A percentile compares a stretch with the other conserved stretches of the same genome.
phyloP scores from a whole-genome alignment of 2,888 invertebrate genomes.

The Nebria brevicollis region DNA sequence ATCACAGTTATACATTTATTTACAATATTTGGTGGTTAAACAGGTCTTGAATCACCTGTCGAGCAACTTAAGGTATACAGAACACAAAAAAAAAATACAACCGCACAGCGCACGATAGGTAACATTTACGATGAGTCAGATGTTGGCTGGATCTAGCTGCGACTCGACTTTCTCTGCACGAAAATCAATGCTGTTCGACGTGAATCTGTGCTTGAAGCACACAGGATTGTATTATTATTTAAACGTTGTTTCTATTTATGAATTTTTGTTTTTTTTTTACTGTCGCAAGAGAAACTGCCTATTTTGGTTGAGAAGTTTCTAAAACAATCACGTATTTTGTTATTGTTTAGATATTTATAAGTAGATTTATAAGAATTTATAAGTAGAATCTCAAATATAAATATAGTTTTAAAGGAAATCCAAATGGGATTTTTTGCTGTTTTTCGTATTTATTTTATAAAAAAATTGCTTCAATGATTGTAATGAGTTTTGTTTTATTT shows the following conservation, averaged over 20 bases:
- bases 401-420: too few relatives aligned
- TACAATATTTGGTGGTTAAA: neutral
- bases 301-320: too few relatives aligned
- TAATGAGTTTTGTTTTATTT: neutral
- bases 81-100: neutral
- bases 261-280: too few relatives aligned
- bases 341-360: too few relatives aligned
- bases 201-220: neutral
- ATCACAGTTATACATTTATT: slow-evolving; percentile 7
- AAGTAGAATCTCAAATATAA: too few relatives aligned
- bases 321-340: too few relatives aligned
- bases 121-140: neutral
- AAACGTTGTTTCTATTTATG: neutral
- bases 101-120: neutral
- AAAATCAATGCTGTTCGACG: slow-evolving; percentile 14
- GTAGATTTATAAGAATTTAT: too few relatives aligned
- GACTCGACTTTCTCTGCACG: slow-evolving; percentile 28
- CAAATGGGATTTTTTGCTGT: neutral
- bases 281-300: too few relatives aligned
- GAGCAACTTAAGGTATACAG: neutral
- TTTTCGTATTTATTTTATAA: too few relatives aligned
- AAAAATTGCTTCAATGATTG: too few relatives aligned
- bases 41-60: slow-evolving; percentile 1
- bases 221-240: neutral
- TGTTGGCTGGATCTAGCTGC: slow-evolving; percentile 11